phyloP scores from a whole-genome alignment of 2,113 vertebrate genomes.

The Protobothrops mucrosquamatus region DNA sequence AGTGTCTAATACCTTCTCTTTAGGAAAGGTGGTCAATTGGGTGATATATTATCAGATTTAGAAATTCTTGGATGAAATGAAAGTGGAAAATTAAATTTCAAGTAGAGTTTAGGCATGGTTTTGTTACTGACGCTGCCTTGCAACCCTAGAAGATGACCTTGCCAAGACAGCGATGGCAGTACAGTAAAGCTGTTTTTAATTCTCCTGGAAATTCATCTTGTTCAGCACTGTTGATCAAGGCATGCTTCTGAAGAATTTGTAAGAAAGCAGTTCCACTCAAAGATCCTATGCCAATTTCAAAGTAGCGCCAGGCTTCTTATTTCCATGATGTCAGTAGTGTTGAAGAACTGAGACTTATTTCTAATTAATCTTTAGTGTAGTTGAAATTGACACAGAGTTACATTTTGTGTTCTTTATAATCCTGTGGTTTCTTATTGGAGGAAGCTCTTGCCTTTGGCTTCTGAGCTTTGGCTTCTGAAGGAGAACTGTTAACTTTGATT shows the following conservation, averaged over 20 bases:
- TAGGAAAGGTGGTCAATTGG: neutral
- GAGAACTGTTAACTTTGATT: neutral
- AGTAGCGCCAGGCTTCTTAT: neutral
- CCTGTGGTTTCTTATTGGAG: neutral
- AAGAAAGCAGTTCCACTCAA: neutral
- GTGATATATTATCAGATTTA: neutral
- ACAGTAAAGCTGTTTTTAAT: neutral
- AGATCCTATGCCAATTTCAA: neutral
- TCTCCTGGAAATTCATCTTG: neutral
- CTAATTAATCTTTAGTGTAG: neutral
- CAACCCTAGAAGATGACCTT: neutral
- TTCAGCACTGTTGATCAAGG: neutral
- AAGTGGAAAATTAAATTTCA: neutral
- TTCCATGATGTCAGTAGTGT: neutral
- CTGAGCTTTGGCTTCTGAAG: neutral
- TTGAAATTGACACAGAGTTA: neutral
- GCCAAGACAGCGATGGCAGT: neutral
- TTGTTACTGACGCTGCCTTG: neutral
- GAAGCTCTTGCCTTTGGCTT: neutral
- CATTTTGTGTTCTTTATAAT: neutral
- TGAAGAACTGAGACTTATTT: neutral
- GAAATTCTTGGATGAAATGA: neutral
- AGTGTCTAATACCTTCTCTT: no score
- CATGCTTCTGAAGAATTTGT: neutral
- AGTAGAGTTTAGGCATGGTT: neutral